A percentile compares a stretch with the other conserved stretches of the same genome.
Conservation (phyloP, 2,797 vertebrate genomes). For the Falco rusticolus region DNA sequence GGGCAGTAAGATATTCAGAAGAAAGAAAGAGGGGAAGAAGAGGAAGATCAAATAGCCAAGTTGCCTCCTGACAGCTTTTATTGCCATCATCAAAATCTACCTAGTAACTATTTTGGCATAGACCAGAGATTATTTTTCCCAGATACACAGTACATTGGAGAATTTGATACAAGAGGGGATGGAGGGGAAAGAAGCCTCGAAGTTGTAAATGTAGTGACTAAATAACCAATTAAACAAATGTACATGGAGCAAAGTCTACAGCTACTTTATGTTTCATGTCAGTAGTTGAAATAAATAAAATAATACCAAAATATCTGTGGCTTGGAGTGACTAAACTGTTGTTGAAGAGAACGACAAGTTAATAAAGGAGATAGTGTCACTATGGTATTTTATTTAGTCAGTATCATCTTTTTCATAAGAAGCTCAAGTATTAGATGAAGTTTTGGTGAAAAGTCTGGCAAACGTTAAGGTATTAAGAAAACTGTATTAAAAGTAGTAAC, state of each 20-base stretch:
- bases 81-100: not conserved
- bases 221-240: not conserved
- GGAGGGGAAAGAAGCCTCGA: not conserved
- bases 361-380: not conserved
- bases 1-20: not conserved
- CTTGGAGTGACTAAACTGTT: not conserved
- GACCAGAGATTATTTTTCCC: not conserved
- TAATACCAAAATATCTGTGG: not conserved
- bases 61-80: not conserved
- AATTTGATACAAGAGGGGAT: not conserved
- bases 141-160: rapidly evolving
- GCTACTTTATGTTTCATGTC: not conserved
- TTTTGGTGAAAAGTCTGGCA: not conserved
- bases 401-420: not conserved
- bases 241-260: not conserved
- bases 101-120: not conserved
- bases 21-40: not conserved
- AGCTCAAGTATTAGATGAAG: not conserved
- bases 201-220: not conserved
- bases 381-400: not conserved
- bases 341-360: not conserved
- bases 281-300: not conserved
- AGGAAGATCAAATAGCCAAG: not conserved
- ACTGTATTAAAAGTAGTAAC: not conserved
- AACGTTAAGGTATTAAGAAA: not conserved